Percentiles rank a stretch among this genome's conserved stretches.
These are phyloP conservation scores for Brachynemurus nebulosus DNA, from an alignment of 2,888 invertebrate species.

Conservation along the genomic window DNA sequence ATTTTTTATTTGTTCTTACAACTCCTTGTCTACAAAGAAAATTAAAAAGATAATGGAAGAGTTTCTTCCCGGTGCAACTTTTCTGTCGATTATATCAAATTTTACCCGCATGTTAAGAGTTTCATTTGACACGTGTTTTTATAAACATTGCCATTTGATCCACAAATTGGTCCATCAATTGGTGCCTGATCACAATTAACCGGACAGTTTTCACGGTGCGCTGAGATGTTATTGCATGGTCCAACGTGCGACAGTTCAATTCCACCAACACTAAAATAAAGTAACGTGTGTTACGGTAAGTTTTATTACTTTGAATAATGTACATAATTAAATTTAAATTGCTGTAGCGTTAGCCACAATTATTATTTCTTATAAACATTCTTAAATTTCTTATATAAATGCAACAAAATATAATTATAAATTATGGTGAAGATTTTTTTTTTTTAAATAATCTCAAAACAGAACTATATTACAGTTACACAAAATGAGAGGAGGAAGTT, in stretches of 20 bases:
- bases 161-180: slow-evolving; percentile 81
- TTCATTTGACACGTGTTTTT: slow-evolving; percentile 91
- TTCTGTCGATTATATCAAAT: background rate
- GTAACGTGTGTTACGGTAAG: background rate
- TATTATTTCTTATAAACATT: too few relatives aligned
- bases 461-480: too few relatives aligned
- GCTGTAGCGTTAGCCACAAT: too few relatives aligned
- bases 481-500: too few relatives aligned
- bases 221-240: slow-evolving; percentile 55
- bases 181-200: slow-evolving; percentile 76
- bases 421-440: too few relatives aligned
- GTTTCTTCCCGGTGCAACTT: background rate
- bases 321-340: too few relatives aligned
- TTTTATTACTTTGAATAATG: too few relatives aligned
- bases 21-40: slow-evolving; percentile 56
- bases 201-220: slow-evolving; percentile 80
- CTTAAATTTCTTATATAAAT: too few relatives aligned
- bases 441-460: too few relatives aligned
- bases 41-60: too few relatives aligned
- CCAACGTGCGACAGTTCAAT: slow-evolving; percentile 48
- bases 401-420: too few relatives aligned
- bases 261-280: slow-evolving; percentile 40
- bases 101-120: slow-evolving; percentile 73
- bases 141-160: slow-evolving; percentile 84
- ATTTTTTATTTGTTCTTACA: slow-evolving; percentile 75